Base-by-base conservation (phyloP, 2,888 invertebrate genomes). In the Tricholauxania praeusta region DNA sequence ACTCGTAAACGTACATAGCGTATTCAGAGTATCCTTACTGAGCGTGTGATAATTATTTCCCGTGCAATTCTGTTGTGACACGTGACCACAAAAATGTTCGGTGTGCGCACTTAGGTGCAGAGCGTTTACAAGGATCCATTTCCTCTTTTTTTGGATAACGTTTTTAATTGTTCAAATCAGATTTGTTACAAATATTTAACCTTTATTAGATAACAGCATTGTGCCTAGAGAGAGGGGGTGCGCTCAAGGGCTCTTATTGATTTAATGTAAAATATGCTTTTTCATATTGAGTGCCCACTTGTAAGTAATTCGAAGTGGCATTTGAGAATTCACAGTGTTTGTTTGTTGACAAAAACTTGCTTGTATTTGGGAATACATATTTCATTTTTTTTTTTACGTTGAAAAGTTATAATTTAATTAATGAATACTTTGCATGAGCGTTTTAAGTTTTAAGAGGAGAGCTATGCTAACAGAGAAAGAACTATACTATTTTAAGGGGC, bases 21-120 rank as follows among this genome's bases (percentile, higher is more conserved):
- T 14, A 48, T 19, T 39, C 39, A 39, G 10, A 39, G 39, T 39
- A 48, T 62, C 12, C 53, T 66, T 47, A 51, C 63, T 49, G 76
- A 83, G 81, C 84, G 83, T 84, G 83, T 82, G 83, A 84, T 84
- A 84, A 84, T 84, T 82, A 84, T 81, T 80, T 82, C 80, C 76
- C 79, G 77, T 81, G 78, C 81, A 78, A 49, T 15, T 57, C 22
- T 48, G 2, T 52, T 76, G 1, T 39, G 79, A 62, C 84, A 84
- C 83, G 84, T 83, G 85, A 72, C 77, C 76, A 53, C 39, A 64
- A 49, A 22, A 51, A 51, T 14, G 32, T 28, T 22, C 17, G 14
- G 6, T 63, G 49, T 19, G 49, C 49, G 67, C 55, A 19, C 57
- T 57, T n/a, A 32, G 28, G 10, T 68, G 68, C 59, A 49, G 48